These are phyloP conservation scores for Chelon labrosus DNA, from an alignment of 2,797 vertebrate genomes.

Conservation along the genomic window DNA sequence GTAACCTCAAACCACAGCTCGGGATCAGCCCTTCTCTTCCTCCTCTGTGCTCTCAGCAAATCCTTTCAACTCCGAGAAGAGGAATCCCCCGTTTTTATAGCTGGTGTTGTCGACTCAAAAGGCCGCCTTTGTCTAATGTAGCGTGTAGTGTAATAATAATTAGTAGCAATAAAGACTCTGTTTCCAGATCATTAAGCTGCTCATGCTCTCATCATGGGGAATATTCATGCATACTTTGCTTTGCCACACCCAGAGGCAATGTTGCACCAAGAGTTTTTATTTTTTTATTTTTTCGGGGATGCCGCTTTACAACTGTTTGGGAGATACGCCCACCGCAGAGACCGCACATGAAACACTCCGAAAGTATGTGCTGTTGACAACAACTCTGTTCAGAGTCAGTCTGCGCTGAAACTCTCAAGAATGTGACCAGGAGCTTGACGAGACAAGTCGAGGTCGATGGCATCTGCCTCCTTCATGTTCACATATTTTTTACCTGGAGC, in stretches of 20 bases:
- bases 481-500: no score
- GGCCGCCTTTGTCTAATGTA: no score
- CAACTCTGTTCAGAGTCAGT: background rate
- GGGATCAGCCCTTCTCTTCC: conserved; percentile 36
- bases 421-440: no score
- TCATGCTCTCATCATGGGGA: conserved; percentile 27
- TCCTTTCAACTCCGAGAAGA: background rate
- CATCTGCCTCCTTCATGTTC: no score
- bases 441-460: no score
- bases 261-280: conserved; percentile 11
- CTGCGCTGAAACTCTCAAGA: no score
- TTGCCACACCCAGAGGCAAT: conserved; percentile 49
- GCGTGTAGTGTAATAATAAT: no score
- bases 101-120: no score
- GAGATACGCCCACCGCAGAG: conserved; percentile 8
- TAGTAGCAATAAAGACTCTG: background rate
- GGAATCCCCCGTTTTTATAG: conserved; percentile 16
- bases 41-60: background rate
- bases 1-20: conserved; percentile 64
- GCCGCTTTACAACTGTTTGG: background rate
- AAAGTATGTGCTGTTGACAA: background rate
- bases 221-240: conserved; percentile 7
- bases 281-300: conserved; percentile 7
- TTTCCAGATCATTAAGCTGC: conserved; percentile 5
- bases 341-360: conserved; percentile 15